These are phyloP conservation scores for Malthinus flaveolus DNA, from an alignment of 2,888 invertebrate species.

Conservation along the genomic window DNA sequence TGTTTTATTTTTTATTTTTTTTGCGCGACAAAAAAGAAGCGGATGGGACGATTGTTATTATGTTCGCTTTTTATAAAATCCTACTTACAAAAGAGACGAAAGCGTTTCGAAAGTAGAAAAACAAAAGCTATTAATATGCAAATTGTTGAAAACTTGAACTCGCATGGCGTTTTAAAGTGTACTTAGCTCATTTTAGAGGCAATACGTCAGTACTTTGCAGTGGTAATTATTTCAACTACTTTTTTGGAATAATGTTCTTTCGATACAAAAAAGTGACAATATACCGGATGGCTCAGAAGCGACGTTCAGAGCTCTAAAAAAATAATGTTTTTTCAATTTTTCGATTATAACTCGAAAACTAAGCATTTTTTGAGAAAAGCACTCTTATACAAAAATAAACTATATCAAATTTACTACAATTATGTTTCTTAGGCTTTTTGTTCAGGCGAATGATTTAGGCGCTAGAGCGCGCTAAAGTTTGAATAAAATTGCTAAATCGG, in stretches of 20 bases:
- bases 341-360: too few species aligned
- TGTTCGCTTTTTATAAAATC: neutral
- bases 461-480: too few species aligned
- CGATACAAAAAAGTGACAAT: conserved; percentile 6
- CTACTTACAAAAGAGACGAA: neutral
- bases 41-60: conserved; percentile 1
- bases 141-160: conserved; percentile 7
- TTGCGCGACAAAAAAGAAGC: neutral
- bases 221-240: conserved; percentile 15
- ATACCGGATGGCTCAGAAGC: too few species aligned
- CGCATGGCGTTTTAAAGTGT: conserved; percentile 5
- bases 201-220: conserved; percentile 14
- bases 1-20: neutral
- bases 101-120: conserved; percentile 1
- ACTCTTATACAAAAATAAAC: too few species aligned
- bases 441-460: too few species aligned
- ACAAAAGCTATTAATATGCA: conserved; percentile 17
- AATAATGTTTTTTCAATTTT: too few species aligned
- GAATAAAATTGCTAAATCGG: too few species aligned
- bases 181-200: conserved; percentile 1
- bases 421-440: too few species aligned
- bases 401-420: too few species aligned
- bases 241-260: conserved; percentile 5
- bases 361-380: too few species aligned
- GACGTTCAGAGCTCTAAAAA: too few species aligned